These are phyloP conservation scores for Macrobrachium rosenbergii DNA, from an alignment of 1,140 invertebrate genomes.

Conservation along the genomic window DNA sequence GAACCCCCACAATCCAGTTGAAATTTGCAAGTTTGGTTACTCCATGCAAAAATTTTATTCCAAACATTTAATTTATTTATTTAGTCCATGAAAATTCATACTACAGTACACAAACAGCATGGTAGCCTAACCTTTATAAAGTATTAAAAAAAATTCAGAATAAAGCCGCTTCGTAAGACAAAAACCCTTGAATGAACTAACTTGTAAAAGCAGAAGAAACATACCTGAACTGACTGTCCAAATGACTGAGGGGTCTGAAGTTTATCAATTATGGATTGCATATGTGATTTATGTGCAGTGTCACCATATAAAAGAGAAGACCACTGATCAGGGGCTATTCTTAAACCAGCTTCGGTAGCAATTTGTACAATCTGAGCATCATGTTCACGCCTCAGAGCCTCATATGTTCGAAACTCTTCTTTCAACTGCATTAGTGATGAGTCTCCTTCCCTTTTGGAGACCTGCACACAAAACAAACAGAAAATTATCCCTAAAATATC, in stretches of 20 bases:
- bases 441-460: constrained; percentile 96
- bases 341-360: constrained; percentile 94
- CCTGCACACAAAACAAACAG: constrained; percentile 73
- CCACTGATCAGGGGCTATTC: constrained; percentile 99
- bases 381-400: constrained; percentile 92
- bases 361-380: constrained; percentile 99
- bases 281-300: constrained; percentile 94
- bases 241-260: constrained; percentile 87
- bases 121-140: no score
- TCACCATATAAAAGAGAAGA: constrained; percentile 96
- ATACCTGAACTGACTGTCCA: constrained; percentile 87
- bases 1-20: no score
- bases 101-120: no score
- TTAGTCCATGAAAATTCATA: no score
- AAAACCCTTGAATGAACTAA: not conserved
- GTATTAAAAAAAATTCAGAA: no score
- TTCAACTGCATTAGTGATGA: constrained; percentile 99
- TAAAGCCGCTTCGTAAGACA: no score
- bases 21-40: no score
- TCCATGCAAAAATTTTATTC: no score
- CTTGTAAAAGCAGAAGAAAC: not conserved
- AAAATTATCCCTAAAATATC: not conserved
- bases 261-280: constrained; percentile 96
- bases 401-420: constrained; percentile 96
- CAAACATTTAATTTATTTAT: no score